Conservation (phyloP, 2,113 vertebrate genomes). For the Montifringilla adamsi region DNA sequence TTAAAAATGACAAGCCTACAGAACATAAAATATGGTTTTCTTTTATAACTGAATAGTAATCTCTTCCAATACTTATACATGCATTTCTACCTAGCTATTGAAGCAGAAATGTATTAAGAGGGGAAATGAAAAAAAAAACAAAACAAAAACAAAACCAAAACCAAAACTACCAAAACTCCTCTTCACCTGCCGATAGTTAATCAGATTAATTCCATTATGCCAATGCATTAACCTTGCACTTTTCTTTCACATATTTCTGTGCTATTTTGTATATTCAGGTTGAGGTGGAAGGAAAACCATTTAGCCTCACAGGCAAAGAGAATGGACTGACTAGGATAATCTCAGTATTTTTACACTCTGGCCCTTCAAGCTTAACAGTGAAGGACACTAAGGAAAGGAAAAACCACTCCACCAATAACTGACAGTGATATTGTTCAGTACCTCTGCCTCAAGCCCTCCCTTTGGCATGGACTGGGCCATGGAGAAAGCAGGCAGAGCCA, state of each 20-base stretch:
- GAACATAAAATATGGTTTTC: neutral
- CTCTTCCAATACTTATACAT: neutral
- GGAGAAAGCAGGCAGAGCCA: neutral
- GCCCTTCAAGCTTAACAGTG: neutral
- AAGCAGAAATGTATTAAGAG: neutral
- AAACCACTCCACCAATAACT: neutral
- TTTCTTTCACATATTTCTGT: neutral
- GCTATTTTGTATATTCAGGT: neutral
- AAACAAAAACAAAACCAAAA: too few relatives aligned
- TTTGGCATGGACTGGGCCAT: neutral
- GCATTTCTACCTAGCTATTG: neutral
- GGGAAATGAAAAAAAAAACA: neutral
- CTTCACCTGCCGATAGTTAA: neutral
- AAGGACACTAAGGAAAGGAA: neutral
- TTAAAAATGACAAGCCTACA: neutral
- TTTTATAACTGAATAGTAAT: neutral
- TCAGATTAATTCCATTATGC: neutral
- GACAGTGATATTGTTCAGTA: fast-evolving
- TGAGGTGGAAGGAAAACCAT: neutral
- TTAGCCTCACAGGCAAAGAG: neutral
- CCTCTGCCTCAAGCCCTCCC: fast-evolving
- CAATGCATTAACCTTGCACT: neutral
- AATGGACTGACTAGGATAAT: neutral
- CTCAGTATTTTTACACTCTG: neutral
- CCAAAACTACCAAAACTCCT: neutral